phyloP scores from a whole-genome alignment of 92 coral and sea anemone genomes.

The Parazoanthus swiftii region DNA sequence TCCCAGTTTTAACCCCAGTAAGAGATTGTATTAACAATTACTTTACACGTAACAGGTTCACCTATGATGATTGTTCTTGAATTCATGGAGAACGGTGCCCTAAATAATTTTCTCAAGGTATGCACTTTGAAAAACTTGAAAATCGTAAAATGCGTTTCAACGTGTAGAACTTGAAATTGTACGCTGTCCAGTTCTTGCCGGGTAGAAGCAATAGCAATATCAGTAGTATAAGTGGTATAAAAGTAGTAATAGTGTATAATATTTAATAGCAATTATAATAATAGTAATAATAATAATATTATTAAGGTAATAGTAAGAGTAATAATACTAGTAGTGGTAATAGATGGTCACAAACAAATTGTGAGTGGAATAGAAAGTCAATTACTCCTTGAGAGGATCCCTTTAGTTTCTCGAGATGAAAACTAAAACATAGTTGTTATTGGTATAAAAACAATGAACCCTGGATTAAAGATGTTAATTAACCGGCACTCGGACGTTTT shows the following conservation, averaged over 20 bases:
- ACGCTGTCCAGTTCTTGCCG: too few species aligned
- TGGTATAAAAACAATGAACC: background rate
- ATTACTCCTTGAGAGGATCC: background rate
- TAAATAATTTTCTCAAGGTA: conserved; percentile 82
- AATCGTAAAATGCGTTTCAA: too few species aligned
- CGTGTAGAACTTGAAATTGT: too few species aligned
- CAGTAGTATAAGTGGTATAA: too few species aligned
- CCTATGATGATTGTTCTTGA: conserved; percentile 96
- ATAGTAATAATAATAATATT: background rate
- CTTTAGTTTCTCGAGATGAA: too few species aligned
- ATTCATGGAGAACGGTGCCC: conserved; percentile 98
- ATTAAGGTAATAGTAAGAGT: background rate
- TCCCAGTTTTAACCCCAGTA: background rate
- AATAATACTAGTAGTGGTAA: background rate
- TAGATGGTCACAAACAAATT: background rate
- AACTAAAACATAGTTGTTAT: too few species aligned
- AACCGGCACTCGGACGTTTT: too few species aligned
- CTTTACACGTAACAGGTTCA: conserved; percentile 44
- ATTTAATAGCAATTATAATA: background rate
- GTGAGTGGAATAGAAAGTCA: background rate
- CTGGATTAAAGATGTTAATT: too few species aligned
- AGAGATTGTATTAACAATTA: background rate
- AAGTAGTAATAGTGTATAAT: background rate
- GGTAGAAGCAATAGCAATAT: too few species aligned
- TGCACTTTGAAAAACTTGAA: background rate